A percentile compares a stretch with the other conserved stretches of the same genome.
Conservation (phyloP, 2,113 vertebrate genomes). For the Orientallactaga bullata region DNA sequence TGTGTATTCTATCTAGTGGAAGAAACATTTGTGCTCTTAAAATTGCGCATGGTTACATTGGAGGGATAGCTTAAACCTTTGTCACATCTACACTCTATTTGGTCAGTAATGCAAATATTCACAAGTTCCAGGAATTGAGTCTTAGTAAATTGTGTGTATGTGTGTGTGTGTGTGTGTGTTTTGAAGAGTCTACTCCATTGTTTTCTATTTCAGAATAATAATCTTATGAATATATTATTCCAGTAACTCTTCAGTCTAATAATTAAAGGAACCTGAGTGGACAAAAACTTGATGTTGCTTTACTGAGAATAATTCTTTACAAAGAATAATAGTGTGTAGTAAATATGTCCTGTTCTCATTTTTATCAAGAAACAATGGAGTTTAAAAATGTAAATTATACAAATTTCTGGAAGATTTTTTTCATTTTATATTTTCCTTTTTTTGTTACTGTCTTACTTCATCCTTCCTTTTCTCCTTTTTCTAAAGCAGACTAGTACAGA, state of each 20-base stretch:
- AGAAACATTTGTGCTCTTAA: background rate
- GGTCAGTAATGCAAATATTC: background rate
- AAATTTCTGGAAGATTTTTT: background rate
- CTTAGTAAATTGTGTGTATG: background rate
- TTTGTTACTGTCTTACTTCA: background rate
- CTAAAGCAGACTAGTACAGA: background rate
- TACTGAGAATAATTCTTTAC: too few species aligned
- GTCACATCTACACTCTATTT: background rate
- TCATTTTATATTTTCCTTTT: background rate
- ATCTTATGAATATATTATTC: background rate
- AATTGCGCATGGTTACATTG: background rate
- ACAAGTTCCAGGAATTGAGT: background rate
- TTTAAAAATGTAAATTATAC: background rate
- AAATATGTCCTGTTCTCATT: background rate
- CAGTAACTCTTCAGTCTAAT: background rate
- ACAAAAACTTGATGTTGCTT: background rate
- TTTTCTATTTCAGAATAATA: background rate
- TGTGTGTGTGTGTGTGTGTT: background rate
- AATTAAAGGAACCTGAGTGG: background rate
- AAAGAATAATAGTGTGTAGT: background rate
- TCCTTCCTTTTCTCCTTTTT: background rate
- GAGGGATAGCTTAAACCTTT: too few species aligned
- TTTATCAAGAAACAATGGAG: background rate
- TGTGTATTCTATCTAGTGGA: background rate
- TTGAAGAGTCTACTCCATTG: background rate